Evolutionary conservation across 2,888 invertebrate genomes (phyloP).

Genomic region (Hemistola chrysoprasaria): DNA sequence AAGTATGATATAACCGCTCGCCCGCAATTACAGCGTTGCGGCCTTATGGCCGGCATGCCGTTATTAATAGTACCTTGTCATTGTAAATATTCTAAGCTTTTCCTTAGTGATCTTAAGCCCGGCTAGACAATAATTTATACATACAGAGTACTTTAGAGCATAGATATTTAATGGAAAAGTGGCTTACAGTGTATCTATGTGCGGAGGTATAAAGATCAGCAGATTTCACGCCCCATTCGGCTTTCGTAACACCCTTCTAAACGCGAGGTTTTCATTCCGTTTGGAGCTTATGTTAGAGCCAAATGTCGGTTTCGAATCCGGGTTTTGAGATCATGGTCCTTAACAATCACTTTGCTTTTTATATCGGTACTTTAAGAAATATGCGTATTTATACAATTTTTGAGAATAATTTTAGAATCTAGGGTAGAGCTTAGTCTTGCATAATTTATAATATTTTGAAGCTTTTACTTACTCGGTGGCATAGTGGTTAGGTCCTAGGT

Average conservation of each 20-base stretch:
- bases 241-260: slow-evolving; percentile 24
- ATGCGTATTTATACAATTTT: too few relatives aligned
- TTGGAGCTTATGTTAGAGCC: slow-evolving; percentile 17
- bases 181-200: slow-evolving; percentile 10
- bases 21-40: slow-evolving; percentile 40
- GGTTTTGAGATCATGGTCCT: slow-evolving; percentile 20
- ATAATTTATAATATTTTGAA: too few relatives aligned
- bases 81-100: background rate
- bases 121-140: background rate
- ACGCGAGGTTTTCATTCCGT: slow-evolving; percentile 19
- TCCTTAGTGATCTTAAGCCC: background rate
- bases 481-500: too few relatives aligned
- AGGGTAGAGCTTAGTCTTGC: too few relatives aligned
- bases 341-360: slow-evolving; percentile 13
- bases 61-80: slow-evolving; percentile 9
- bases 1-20: slow-evolving; percentile 68
- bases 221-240: slow-evolving; percentile 27
- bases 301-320: slow-evolving; percentile 17
- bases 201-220: slow-evolving; percentile 21
- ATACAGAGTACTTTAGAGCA: slow-evolving; percentile 4
- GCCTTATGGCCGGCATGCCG: slow-evolving; percentile 7
- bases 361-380: slow-evolving; percentile 4
- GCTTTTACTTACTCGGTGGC: too few relatives aligned
- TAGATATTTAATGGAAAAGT: slow-evolving; percentile 7
- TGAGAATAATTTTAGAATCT: too few relatives aligned